Base-by-base conservation (phyloP, 2,888 invertebrate species). In the Saturnia pavonia region DNA sequence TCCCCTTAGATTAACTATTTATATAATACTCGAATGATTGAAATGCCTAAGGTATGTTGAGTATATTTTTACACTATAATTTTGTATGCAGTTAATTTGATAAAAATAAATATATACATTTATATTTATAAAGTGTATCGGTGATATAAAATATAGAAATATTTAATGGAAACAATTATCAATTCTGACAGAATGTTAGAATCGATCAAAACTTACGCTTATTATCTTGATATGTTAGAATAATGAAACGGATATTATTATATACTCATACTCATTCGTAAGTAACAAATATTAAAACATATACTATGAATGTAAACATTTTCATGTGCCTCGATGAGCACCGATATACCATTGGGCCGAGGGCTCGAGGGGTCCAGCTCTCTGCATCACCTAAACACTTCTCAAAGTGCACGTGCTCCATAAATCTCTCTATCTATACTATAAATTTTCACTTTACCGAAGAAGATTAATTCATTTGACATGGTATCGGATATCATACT, bases 181-280 rank as follows among this genome's bases (percentile, higher is more conserved):
- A 79, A 82, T 86, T 86, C 87, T 83, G 81, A 88, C 83, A 78
- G 69, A 77, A 78, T 75, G 85, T 88, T 85, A 83, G 88, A 80
- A 86, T 85, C 80, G 87, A 86, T 88, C 82, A 84, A 82, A 84
- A 86, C 89, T 90, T 93, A 93, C 93, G 93, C 93, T 93, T 93
- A 93, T 90, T 93, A 93, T 90, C 90, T 91, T 85, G 88, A 89
- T 91, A 91, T 90, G 85, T 86, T 91, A 92, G 89, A 87, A 81
- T 90, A 80, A 79, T 76, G 72, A 80, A n/a, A 84, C 87, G 85
- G 84, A 87, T 68, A 85, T 84, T 82, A 85, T 48, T 48, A 48
- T 48, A 19, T 48, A 48, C 19, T 19, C 7, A 87, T 88, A 89
- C 86, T 89, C 86, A 89, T 85, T 89, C 84, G 71, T 92, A 89